phyloP scores from a whole-genome alignment of 2,113 vertebrate genomes.

The Hippolais icterina region DNA sequence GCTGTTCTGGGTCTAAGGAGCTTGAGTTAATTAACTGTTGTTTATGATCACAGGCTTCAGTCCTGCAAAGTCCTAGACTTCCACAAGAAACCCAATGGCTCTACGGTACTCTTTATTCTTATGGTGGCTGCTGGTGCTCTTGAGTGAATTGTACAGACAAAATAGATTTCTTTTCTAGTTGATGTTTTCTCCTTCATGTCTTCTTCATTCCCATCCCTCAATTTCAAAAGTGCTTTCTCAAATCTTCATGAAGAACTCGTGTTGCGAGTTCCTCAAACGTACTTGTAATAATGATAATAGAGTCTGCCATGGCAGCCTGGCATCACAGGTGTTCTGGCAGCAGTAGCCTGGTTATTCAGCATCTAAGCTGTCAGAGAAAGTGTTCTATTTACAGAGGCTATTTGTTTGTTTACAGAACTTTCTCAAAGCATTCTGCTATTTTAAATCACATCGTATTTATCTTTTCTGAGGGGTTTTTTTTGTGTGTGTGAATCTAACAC shows the following conservation, averaged over 20 bases:
- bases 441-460: neutral
- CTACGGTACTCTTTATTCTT: neutral
- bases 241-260: neutral
- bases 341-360: neutral
- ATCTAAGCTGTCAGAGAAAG: neutral
- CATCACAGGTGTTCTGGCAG: neutral
- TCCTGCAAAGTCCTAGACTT: neutral
- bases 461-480: neutral
- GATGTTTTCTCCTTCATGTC: neutral
- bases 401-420: neutral
- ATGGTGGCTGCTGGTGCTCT: neutral
- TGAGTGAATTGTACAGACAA: neutral
- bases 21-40: neutral
- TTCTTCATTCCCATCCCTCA: neutral
- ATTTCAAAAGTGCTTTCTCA: neutral
- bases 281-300: neutral
- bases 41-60: conserved; percentile 3
- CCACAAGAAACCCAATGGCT: neutral
- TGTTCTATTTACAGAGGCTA: neutral
- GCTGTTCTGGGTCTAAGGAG: neutral
- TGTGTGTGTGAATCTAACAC: neutral
- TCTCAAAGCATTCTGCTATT: neutral
- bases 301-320: neutral
- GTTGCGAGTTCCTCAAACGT: neutral
- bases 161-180: neutral